phyloP scores from a whole-genome alignment of 1,140 invertebrate species.

The Tyrophagus putrescentiae region DNA sequence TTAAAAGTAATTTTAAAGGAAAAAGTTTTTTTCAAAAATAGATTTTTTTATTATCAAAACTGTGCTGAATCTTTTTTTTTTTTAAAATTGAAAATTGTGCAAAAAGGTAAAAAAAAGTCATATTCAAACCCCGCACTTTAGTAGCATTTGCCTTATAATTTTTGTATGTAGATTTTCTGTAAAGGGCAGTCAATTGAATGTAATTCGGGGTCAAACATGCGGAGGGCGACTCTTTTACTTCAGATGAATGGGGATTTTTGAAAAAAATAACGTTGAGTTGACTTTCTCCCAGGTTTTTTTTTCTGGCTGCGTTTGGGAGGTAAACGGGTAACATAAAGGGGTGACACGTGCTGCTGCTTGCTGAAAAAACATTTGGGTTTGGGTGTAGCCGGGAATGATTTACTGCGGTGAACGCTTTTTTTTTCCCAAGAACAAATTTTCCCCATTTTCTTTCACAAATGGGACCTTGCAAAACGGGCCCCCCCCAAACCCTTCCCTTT shows the following conservation, averaged over 20 bases:
- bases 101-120: not conserved
- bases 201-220: not conserved
- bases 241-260: not conserved
- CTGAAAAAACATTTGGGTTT: too few species aligned
- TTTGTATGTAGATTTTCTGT: not conserved
- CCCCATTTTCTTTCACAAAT: not conserved
- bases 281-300: too few species aligned
- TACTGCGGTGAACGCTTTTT: not conserved
- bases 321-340: not conserved
- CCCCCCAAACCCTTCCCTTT: not conserved
- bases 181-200: not conserved
- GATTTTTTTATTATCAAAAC: too few species aligned
- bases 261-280: too few species aligned
- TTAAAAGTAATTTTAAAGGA: too few species aligned
- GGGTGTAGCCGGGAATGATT: too few species aligned
- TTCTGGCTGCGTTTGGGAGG: not conserved
- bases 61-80: too few species aligned
- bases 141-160: not conserved
- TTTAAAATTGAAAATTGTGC: not conserved
- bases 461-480: not conserved
- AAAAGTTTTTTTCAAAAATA: too few species aligned
- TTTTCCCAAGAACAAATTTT: slow-evolving; percentile 5
- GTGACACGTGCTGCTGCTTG: not conserved
- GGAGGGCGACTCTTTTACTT: not conserved
- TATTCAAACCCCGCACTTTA: not conserved